Base-by-base conservation (phyloP, 2,888 invertebrate genomes). In the Patella depressa region DNA sequence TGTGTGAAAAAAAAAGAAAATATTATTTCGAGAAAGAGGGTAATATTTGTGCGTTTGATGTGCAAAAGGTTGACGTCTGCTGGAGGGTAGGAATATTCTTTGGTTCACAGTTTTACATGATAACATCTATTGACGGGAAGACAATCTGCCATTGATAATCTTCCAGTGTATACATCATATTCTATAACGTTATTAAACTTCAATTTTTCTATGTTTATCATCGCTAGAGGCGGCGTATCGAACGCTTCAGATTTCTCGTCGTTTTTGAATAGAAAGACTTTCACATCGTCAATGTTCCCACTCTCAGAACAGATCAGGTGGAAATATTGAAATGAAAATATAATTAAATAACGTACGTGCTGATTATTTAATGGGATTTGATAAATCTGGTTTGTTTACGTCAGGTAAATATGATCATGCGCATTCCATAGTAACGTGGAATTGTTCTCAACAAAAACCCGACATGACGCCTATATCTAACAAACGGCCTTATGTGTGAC, bases 271-370 rank as follows among this genome's bases (percentile, higher is more conserved):
- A 45, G 45, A 45, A 4, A 45, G 45, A 45, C 45, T 45, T 65
- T 65, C 65, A 65, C 65, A 24, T 24, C 65, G 24, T 65, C 65
- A 65, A 65, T 65, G 24, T 19, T 65, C 65, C 65, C 65, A 65
- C 65, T 65, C 24, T 24, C 65, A 65, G 24, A 65, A 19, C 24
- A 19, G 3, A 65, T 24, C 65, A 65, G 11, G 65, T 65, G 65
- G 65, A 65, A 65, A 65, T 65, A 24, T 19, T 65, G 24, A 65
- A 45, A 65, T 65, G 24, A 65, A 65, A 65, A 24, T 24, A 24
- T 65, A 65, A 65, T 65, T 65, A 65, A 19, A 24, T 65, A 24
- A 65, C 65, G 65, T 24, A 11, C 11, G 65, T 24, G 12, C 14
- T 24, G 65, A 24, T 65, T 65, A 65, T 65, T 65, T 24, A 65